Conservation (phyloP, 1,140 invertebrate species). For the Anoplophora glabripennis region DNA sequence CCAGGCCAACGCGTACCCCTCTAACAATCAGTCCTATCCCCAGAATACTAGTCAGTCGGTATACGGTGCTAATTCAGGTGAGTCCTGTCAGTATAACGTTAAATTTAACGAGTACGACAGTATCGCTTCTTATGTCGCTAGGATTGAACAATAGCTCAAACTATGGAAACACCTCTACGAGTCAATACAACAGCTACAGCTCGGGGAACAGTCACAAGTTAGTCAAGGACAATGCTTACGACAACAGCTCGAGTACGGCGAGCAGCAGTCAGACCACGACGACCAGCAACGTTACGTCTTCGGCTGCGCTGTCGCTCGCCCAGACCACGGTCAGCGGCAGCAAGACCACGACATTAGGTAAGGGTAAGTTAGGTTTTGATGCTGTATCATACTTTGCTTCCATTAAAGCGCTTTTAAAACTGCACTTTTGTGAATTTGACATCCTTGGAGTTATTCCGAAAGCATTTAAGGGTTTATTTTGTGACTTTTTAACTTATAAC, state of each 20-base stretch:
- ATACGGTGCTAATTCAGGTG: constrained; percentile 45
- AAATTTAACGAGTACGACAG: neutral
- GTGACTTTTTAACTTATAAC: too few species aligned
- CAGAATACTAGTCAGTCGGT: constrained; percentile 45
- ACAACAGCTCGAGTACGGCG: constrained; percentile 53
- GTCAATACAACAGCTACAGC: constrained; percentile 47
- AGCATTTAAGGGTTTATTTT: too few species aligned
- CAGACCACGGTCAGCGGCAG: constrained; percentile 42
- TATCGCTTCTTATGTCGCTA: neutral
- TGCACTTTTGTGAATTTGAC: too few species aligned
- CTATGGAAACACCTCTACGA: constrained; percentile 35
- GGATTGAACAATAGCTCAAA: constrained; percentile 34
- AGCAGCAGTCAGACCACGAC: constrained; percentile 53
- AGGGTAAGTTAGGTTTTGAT: constrained; percentile 7
- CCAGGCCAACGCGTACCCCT: constrained; percentile 35
- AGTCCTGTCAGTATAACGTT: constrained; percentile 2
- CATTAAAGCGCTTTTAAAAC: too few species aligned
- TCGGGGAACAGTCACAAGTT: constrained; percentile 54
- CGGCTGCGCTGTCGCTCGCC: constrained; percentile 44
- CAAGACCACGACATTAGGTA: constrained; percentile 46
- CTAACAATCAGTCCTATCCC: constrained; percentile 33
- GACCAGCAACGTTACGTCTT: constrained; percentile 53
- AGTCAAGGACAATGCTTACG: constrained; percentile 56
- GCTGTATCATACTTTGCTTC: neutral
- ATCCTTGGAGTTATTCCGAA: too few species aligned